A percentile compares a stretch with the other conserved stretches of the same genome.
Conservation (phyloP, 2,888 invertebrate genomes). For the Onthophagus sagittarius region DNA sequence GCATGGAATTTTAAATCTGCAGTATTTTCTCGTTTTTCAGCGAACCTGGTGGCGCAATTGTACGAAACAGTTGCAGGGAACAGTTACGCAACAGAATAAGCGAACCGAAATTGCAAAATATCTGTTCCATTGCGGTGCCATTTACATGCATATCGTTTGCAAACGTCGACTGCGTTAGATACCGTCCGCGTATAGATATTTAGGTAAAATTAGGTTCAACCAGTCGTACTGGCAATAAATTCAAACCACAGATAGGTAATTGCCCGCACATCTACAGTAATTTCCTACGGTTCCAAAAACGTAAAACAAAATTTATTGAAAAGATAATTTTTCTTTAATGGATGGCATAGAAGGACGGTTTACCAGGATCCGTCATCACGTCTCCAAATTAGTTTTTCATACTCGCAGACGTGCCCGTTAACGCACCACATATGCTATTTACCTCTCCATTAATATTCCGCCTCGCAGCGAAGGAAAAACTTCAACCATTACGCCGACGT, state of each 20-base stretch:
- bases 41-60: not conserved
- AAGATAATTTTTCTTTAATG: no score
- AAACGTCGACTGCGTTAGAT: not conserved
- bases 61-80: not conserved
- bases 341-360: not conserved
- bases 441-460: slow-evolving; percentile 9
- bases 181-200: not conserved
- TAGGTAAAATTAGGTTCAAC: not conserved
- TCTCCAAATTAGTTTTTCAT: not conserved
- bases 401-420: not conserved
- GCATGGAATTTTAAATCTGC: not conserved
- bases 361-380: not conserved
- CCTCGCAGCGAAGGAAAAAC: slow-evolving; percentile 1
- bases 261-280: not conserved
- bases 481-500: not conserved
- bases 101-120: not conserved
- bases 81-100: not conserved
- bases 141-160: not conserved
- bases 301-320: no score
- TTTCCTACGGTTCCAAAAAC: not conserved
- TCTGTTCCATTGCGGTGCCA: not conserved
- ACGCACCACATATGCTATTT: not conserved
- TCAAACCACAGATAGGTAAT: not conserved
- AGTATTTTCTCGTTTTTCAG: not conserved
- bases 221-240: not conserved